phyloP scores from a whole-genome alignment of 2,797 vertebrate species.

The Euphonia xanthogaster region DNA sequence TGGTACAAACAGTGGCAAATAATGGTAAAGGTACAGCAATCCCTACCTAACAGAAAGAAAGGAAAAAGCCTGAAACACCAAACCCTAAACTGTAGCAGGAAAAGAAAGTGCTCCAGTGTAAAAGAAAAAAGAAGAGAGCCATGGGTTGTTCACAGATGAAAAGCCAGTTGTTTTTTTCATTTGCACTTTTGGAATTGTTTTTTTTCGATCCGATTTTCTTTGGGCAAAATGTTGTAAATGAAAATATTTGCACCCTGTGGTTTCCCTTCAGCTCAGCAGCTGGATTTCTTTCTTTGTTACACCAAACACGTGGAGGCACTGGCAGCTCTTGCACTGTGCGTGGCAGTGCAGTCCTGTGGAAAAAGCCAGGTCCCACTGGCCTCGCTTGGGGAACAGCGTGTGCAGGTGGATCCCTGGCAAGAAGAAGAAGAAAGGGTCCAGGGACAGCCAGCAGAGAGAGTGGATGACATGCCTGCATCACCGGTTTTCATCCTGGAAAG shows the following conservation, averaged over 20 bases:
- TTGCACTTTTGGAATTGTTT: constrained; percentile 67
- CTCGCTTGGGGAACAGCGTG: accelerated
- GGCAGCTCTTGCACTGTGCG: not conserved
- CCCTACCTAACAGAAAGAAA: not conserved
- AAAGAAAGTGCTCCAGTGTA: not conserved
- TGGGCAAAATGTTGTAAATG: constrained; percentile 47
- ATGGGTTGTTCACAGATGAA: constrained; percentile 8
- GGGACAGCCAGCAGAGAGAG: not conserved
- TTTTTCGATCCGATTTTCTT: constrained; percentile 57
- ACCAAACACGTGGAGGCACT: not conserved
- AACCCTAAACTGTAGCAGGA: not conserved
- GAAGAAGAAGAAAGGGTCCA: not conserved
- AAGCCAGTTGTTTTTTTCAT: constrained; percentile 18
- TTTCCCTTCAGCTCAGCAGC: constrained; percentile 7
- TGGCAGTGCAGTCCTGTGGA: not conserved
- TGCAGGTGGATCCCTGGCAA: not conserved
- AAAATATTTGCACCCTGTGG: constrained; percentile 23
- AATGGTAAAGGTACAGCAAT: constrained; percentile 23
- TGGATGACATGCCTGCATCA: accelerated
- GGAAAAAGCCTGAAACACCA: not conserved
- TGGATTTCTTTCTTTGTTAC: constrained; percentile 1
- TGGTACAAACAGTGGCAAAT: constrained; percentile 45
- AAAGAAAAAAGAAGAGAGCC: not conserved
- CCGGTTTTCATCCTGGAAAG: not conserved
- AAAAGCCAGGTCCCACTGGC: not conserved